A percentile compares a stretch with the other conserved stretches of the same genome.
These are phyloP conservation scores for Heptranchias perlo DNA, from an alignment of 2,113 vertebrate genomes.

Conservation along the genomic window DNA sequence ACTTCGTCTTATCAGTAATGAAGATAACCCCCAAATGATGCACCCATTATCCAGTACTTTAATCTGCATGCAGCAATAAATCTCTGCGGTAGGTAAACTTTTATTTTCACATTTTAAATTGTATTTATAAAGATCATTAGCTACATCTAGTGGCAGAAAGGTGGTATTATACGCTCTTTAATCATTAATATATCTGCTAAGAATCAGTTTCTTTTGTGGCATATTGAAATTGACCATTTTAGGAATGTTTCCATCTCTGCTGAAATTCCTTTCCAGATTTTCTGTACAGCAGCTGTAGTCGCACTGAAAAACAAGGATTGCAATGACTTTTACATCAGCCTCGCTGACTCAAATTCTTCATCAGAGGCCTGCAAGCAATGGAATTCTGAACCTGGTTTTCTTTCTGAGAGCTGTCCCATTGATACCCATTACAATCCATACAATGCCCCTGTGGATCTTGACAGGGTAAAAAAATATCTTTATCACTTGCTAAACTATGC, in stretches of 20 bases:
- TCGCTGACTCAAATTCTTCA: constrained; percentile 40
- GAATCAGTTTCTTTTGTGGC: neutral
- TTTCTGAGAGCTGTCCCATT: neutral
- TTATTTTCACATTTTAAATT: neutral
- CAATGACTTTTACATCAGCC: constrained; percentile 45
- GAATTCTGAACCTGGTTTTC: constrained; percentile 9
- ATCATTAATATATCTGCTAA: neutral
- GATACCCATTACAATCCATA: constrained; percentile 13
- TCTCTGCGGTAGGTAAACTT: neutral
- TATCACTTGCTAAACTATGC: neutral
- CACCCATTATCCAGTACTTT: neutral
- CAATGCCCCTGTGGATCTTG: constrained; percentile 37
- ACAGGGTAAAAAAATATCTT: constrained; percentile 52
- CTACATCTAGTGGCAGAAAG: neutral
- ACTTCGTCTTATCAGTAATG: neutral
- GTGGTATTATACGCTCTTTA: neutral
- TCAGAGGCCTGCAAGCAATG: constrained; percentile 42
- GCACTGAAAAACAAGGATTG: constrained; percentile 51
- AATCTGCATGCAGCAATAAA: neutral
- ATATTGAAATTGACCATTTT: neutral
- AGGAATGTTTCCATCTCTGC: neutral
- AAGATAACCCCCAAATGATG: neutral
- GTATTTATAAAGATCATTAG: neutral
- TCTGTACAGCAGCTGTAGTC: constrained; percentile 50
- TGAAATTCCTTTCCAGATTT: constrained; percentile 52